phyloP scores from a whole-genome alignment of 2,113 vertebrate genomes.

The Cyphomyrus plagiostoma region DNA sequence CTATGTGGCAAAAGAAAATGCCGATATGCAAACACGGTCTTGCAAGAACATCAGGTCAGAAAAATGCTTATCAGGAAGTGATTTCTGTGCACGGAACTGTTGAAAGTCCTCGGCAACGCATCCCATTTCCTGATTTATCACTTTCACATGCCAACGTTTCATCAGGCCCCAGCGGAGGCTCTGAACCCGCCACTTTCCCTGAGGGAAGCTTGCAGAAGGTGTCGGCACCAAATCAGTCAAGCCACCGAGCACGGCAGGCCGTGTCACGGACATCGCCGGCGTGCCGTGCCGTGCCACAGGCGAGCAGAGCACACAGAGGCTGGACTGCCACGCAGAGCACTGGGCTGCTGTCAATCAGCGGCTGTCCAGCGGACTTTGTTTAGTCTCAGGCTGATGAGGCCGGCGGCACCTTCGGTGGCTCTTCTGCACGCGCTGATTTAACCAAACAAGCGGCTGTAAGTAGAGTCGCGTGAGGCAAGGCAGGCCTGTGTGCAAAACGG shows the following conservation, averaged over 20 bases:
- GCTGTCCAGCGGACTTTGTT: conserved; percentile 44
- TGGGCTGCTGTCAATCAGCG: conserved; percentile 33
- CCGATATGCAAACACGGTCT: not conserved
- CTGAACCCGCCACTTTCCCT: not conserved
- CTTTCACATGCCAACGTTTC: not conserved
- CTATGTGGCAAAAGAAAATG: not conserved
- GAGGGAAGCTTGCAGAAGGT: not conserved
- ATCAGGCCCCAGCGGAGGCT: not conserved
- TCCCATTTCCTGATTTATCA: not conserved
- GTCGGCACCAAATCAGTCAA: not conserved
- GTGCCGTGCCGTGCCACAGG: not conserved
- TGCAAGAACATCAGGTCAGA: not conserved
- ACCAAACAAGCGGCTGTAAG: conserved; percentile 47
- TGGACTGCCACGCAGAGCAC: not conserved
- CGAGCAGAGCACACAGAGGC: not conserved
- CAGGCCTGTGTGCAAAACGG: conserved; percentile 46
- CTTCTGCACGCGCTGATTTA: conserved; percentile 24
- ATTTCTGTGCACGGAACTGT: not conserved
- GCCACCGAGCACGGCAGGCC: not conserved
- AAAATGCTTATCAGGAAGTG: not conserved
- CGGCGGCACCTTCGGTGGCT: conserved; percentile 33
- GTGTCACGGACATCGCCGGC: not conserved
- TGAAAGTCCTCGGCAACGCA: not conserved
- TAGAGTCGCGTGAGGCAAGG: conserved; percentile 48
- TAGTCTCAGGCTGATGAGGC: conserved; percentile 50